Conservation (phyloP, 2,113 vertebrate species). For the Burhinus oedicnemus region DNA sequence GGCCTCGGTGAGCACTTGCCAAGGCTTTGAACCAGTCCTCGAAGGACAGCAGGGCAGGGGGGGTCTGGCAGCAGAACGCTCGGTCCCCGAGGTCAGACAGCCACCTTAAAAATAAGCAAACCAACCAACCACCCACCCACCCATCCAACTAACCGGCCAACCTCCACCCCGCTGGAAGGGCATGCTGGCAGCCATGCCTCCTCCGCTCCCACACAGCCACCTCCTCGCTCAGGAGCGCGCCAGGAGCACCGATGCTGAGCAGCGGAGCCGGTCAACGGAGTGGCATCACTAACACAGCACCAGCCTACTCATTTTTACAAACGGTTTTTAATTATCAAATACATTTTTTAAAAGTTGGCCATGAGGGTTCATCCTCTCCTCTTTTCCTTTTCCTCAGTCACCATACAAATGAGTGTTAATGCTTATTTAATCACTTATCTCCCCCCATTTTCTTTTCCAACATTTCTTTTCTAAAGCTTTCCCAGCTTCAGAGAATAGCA, state of each 20-base stretch:
- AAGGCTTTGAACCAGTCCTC: neutral
- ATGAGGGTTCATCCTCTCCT: neutral
- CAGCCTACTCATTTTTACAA: neutral
- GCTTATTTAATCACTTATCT: neutral
- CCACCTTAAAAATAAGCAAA: neutral
- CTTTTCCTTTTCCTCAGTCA: neutral
- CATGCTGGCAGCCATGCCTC: neutral
- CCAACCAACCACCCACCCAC: neutral
- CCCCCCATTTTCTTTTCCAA: neutral
- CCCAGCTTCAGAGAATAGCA: neutral
- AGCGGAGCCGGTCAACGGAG: fast-evolving
- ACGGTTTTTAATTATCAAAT: neutral
- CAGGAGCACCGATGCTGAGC: neutral
- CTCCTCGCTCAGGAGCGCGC: neutral
- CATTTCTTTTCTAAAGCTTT: neutral
- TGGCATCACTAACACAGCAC: neutral
- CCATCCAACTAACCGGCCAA: too few relatives aligned
- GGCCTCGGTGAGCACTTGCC: fast-evolving
- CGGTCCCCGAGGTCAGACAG: neutral
- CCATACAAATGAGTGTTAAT: neutral
- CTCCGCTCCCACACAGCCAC: neutral
- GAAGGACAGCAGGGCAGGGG: neutral
- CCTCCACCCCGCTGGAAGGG: neutral
- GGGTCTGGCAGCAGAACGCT: neutral
- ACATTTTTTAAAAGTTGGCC: neutral